phyloP scores from a whole-genome alignment of 2,888 invertebrate species.

The Acanthosoma haemorrhoidale region DNA sequence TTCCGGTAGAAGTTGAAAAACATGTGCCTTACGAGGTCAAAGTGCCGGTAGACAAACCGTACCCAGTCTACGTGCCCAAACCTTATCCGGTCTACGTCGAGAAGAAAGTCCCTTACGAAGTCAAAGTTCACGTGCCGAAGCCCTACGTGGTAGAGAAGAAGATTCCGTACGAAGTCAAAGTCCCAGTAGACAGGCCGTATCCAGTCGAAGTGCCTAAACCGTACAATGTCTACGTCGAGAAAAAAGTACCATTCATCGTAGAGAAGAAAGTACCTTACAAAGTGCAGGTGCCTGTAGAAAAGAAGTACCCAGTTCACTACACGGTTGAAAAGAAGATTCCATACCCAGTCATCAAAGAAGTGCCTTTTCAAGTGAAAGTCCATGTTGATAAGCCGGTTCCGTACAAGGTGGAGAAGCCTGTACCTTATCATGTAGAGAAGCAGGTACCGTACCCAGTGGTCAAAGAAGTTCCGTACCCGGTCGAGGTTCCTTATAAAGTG shows the following conservation, averaged over 20 bases:
- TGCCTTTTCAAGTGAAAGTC: slow-evolving; percentile 52
- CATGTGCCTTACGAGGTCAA: slow-evolving; percentile 69
- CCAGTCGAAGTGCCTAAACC: slow-evolving; percentile 46
- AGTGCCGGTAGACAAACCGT: slow-evolving; percentile 50
- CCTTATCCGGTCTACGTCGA: slow-evolving; percentile 59
- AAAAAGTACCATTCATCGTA: slow-evolving; percentile 53
- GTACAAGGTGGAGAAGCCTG: slow-evolving; percentile 32
- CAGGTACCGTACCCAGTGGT: slow-evolving; percentile 31
- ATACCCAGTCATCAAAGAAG: slow-evolving; percentile 33
- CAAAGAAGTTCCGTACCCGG: slow-evolving; percentile 27
- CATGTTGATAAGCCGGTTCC: slow-evolving; percentile 47
- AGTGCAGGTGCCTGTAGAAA: slow-evolving; percentile 35
- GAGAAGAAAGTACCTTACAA: slow-evolving; percentile 50
- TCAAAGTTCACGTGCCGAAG: slow-evolving; percentile 63
- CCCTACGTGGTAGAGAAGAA: slow-evolving; percentile 60
- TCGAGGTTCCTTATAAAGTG: slow-evolving; percentile 4
- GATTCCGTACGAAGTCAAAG: slow-evolving; percentile 33
- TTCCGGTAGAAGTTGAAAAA: slow-evolving; percentile 52
- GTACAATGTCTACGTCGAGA: slow-evolving; percentile 69
- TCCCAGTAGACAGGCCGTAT: slow-evolving; percentile 34
- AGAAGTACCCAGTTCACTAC: slow-evolving; percentile 35
- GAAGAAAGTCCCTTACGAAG: slow-evolving; percentile 54
- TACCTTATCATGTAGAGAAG: slow-evolving; percentile 33
- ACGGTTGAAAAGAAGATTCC: slow-evolving; percentile 35
- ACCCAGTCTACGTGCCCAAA: slow-evolving; percentile 66